Percentiles rank a stretch among this genome's conserved stretches.
Evolutionary conservation across 1,140 invertebrate species (phyloP).

Genomic region (Calliopsis andreniformis): DNA sequence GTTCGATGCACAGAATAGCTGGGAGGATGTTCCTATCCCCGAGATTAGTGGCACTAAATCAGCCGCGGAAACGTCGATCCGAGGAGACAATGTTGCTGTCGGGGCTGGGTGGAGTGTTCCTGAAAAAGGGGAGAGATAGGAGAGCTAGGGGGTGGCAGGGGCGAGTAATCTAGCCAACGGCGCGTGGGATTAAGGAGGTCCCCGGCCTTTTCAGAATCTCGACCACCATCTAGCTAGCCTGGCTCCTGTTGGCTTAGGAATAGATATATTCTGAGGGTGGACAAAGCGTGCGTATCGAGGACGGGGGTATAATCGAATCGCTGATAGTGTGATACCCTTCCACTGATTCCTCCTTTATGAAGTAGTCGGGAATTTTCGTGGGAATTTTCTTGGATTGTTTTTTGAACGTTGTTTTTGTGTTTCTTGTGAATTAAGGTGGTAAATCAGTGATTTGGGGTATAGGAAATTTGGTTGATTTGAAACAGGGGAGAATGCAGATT

Average conservation of each 20-base stretch:
- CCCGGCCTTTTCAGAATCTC: conserved; percentile 47
- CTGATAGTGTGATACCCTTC: not conserved
- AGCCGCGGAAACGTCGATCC: conserved; percentile 44
- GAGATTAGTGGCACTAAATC: conserved; percentile 66
- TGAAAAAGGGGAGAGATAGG: not conserved
- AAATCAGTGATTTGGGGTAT: too few relatives aligned
- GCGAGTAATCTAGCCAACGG: conserved; percentile 58
- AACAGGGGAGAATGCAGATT: too few relatives aligned
- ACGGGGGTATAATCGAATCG: not conserved
- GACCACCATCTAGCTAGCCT: conserved; percentile 12
- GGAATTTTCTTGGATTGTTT: too few relatives aligned
- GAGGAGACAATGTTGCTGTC: conserved; percentile 3
- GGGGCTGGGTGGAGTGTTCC: not conserved
- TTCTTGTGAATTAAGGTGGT: too few relatives aligned
- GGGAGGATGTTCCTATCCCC: conserved; percentile 27
- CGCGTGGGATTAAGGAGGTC: conserved; percentile 55
- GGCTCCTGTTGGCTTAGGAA: not conserved
- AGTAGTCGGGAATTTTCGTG: too few relatives aligned
- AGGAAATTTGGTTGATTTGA: too few relatives aligned
- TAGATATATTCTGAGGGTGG: not conserved
- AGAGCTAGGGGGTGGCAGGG: not conserved
- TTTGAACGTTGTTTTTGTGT: too few relatives aligned
- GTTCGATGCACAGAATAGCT: not conserved
- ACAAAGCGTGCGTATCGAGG: not conserved
- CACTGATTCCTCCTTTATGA: too few relatives aligned